phyloP scores from a whole-genome alignment of 2,797 vertebrate genomes.

The Orientallactaga sibirica region DNA sequence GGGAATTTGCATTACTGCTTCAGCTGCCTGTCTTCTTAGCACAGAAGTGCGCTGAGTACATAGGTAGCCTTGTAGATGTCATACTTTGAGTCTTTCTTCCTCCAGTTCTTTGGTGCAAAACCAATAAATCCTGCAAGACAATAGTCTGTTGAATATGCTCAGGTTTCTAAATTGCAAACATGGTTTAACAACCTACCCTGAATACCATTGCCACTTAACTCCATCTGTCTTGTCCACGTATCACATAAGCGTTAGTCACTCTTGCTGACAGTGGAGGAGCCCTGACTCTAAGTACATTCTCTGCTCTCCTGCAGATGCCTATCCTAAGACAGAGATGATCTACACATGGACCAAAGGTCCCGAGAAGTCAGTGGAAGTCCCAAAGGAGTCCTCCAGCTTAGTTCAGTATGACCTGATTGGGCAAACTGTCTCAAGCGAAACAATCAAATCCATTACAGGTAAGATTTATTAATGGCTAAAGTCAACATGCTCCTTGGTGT shows the following conservation, averaged over 20 bases:
- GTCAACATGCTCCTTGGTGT: slow-evolving; percentile 32
- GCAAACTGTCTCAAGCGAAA: slow-evolving; percentile 98
- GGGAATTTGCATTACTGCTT: not conserved
- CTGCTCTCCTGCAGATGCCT: slow-evolving; percentile 92
- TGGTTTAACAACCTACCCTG: slow-evolving; percentile 15
- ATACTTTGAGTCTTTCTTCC: slow-evolving; percentile 6
- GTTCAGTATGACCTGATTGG: slow-evolving; percentile 98
- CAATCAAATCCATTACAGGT: slow-evolving; percentile 98
- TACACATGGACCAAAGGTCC: slow-evolving; percentile 99
- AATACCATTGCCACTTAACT: not conserved
- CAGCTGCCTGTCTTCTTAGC: not conserved
- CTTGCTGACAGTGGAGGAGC: not conserved
- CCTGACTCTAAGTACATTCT: slow-evolving; percentile 70
- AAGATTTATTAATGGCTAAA: slow-evolving; percentile 70
- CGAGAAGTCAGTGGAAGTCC: slow-evolving; percentile 97
- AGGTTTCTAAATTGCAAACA: slow-evolving; percentile 2
- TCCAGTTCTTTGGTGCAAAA: slow-evolving; percentile 17
- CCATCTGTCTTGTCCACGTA: not conserved
- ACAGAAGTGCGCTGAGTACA: not conserved
- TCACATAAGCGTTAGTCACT: not conserved
- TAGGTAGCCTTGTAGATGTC: not conserved
- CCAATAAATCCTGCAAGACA: slow-evolving; percentile 1
- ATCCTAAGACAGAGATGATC: slow-evolving; percentile 98
- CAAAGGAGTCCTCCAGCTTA: slow-evolving; percentile 97
- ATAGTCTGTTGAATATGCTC: slow-evolving; percentile 1